Percentiles rank a stretch among this genome's conserved stretches.
These are phyloP conservation scores for Limnephilus lunatus DNA, from an alignment of 2,888 invertebrate genomes.

Conservation along the genomic window DNA sequence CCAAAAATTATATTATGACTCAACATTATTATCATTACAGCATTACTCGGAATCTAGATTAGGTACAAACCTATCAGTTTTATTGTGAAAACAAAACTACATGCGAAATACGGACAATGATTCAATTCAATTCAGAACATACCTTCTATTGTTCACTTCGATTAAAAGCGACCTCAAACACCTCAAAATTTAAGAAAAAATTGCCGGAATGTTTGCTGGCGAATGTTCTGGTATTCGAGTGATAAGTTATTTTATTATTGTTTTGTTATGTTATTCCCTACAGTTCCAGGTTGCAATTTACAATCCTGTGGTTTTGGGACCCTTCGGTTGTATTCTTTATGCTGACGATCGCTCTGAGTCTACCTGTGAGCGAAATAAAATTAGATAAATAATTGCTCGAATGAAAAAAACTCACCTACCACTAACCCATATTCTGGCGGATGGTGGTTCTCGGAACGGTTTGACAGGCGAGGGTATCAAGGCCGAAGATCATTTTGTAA, in stretches of 20 bases:
- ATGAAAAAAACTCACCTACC: constrained; percentile 18
- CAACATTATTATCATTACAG: constrained; percentile 11
- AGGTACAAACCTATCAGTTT: not conserved
- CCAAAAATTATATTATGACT: constrained; percentile 13
- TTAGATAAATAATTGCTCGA: constrained; percentile 17
- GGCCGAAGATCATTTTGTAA: not conserved
- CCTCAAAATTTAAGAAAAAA: not conserved
- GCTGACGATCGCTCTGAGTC: not conserved
- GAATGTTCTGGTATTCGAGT: not conserved
- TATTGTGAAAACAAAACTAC: not conserved
- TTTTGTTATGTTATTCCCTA: not conserved
- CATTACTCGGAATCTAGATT: not conserved
- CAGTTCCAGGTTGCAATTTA: not conserved
- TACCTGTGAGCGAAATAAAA: constrained; percentile 37
- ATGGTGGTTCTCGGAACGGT: constrained; percentile 7
- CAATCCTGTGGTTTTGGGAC: not conserved
- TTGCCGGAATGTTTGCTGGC: not conserved
- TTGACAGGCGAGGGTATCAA: constrained; percentile 20
- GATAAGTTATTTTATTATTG: not conserved
- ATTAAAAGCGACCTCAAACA: not conserved
- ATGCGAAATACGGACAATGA: not conserved
- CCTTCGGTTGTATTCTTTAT: not conserved
- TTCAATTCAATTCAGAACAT: not conserved
- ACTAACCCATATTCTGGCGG: constrained; percentile 29
- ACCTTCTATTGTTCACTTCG: not conserved